Percentiles rank a stretch among this genome's conserved stretches.
phyloP scores from a whole-genome alignment of 2,797 vertebrate genomes.

The Eulemur albifrons region DNA sequence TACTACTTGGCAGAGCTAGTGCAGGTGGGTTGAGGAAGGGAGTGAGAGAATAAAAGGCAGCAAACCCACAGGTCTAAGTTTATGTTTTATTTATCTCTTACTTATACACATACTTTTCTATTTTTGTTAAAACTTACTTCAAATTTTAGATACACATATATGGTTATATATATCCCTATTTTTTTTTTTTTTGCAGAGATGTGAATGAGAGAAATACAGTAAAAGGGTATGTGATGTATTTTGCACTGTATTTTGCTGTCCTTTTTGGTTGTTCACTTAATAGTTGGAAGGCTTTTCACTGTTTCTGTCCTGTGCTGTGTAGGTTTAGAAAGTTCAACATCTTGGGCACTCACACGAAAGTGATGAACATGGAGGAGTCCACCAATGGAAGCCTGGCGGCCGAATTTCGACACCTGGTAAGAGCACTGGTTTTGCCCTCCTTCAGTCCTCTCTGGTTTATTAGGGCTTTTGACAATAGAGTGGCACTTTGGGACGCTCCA shows the following conservation, averaged over 20 bases:
- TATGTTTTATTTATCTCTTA: background rate
- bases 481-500: background rate
- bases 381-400: conserved; percentile 95
- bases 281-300: background rate
- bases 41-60: background rate
- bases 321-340: conserved; percentile 97
- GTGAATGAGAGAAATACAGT: conserved; percentile 90
- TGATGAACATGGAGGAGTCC: conserved; percentile 99
- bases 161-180: fast-evolving
- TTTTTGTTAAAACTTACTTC: background rate
- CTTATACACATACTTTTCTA: background rate
- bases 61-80: background rate
- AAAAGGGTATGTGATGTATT: conserved; percentile 88
- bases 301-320: conserved; percentile 28
- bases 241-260: background rate
- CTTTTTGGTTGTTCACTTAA: background rate
- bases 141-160: background rate
- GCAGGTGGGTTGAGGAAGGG: no score
- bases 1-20: background rate
- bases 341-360: conserved; percentile 94
- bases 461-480: fast-evolving
- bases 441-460: background rate
- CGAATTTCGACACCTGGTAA: conserved; percentile 96
- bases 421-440: background rate
- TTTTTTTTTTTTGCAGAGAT: conserved; percentile 85